phyloP scores from a whole-genome alignment of 2,888 invertebrate species.

The Callyntrura guangdongensis region DNA sequence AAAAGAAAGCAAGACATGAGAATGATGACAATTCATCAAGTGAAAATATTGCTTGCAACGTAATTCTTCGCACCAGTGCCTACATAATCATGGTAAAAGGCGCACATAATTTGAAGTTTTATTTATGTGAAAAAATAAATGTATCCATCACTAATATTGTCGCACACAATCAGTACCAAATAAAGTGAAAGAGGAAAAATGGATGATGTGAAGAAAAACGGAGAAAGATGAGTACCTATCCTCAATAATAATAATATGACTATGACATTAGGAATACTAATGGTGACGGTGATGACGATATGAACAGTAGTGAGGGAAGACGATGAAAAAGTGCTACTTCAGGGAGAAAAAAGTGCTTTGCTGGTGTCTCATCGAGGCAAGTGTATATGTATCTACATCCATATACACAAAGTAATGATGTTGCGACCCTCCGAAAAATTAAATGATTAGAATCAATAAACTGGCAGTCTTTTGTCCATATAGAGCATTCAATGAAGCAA shows the following conservation, averaged over 20 bases:
- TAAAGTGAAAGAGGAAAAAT: slow-evolving; percentile 61
- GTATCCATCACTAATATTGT: slow-evolving; percentile 31
- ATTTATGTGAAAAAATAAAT: slow-evolving; percentile 17
- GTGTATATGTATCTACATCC: neutral
- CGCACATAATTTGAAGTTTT: slow-evolving; percentile 53
- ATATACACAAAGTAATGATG: slow-evolving; percentile 70
- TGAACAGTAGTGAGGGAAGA: slow-evolving; percentile 7
- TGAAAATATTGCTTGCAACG: no score
- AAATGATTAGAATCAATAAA: slow-evolving; percentile 85
- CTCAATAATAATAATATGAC: slow-evolving; percentile 14
- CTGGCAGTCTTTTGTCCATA: slow-evolving; percentile 85
- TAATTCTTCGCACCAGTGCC: no score
- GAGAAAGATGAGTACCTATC: slow-evolving; percentile 20
- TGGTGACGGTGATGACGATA: neutral
- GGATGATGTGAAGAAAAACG: slow-evolving; percentile 64
- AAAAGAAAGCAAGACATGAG: no score
- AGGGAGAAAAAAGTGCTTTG: slow-evolving; percentile 61
- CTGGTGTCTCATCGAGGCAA: slow-evolving; percentile 45
- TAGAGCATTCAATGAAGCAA: slow-evolving; percentile 84
- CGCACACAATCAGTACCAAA: slow-evolving; percentile 46
- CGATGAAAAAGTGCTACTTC: slow-evolving; percentile 36
- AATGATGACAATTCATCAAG: no score
- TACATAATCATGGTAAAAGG: neutral
- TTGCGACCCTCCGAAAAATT: slow-evolving; percentile 84
- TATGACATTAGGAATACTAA: slow-evolving; percentile 26